Percentiles rank a stretch among this genome's conserved stretches.
phyloP scores from a whole-genome alignment of 2,113 vertebrate species.

The Halcyon malimbica region DNA sequence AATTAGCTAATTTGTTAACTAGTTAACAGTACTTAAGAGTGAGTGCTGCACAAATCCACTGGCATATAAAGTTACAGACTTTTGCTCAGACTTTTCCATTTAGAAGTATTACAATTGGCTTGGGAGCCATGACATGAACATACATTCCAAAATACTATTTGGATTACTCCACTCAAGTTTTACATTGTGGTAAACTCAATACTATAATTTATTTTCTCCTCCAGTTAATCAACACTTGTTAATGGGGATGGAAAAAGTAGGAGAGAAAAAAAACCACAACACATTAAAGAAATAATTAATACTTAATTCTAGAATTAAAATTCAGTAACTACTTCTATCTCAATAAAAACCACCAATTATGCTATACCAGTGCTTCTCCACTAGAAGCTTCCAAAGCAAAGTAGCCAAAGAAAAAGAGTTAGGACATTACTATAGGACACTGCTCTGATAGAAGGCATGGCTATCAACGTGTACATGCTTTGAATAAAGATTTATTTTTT shows the following conservation, averaged over 20 bases:
- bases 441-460: neutral
- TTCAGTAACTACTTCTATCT: neutral
- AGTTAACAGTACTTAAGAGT: neutral
- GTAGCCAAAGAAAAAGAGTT: neutral
- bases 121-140: neutral
- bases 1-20: neutral
- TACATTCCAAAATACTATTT: slow-evolving; percentile 8
- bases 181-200: neutral
- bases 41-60: neutral
- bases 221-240: neutral
- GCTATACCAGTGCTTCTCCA: neutral
- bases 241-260: neutral
- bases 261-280: neutral
- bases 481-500: neutral
- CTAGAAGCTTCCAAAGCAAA: slow-evolving; percentile 4
- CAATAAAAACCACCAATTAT: neutral
- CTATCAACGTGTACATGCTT: neutral
- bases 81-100: neutral
- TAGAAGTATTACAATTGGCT: slow-evolving; percentile 11
- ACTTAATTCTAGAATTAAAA: neutral
- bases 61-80: neutral
- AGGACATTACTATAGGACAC: neutral
- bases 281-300: neutral
- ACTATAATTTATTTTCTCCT: neutral
- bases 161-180: slow-evolving; percentile 7